Evolutionary conservation across 1,140 invertebrate genomes (phyloP).

Genomic region (Hyphantria cunea): DNA sequence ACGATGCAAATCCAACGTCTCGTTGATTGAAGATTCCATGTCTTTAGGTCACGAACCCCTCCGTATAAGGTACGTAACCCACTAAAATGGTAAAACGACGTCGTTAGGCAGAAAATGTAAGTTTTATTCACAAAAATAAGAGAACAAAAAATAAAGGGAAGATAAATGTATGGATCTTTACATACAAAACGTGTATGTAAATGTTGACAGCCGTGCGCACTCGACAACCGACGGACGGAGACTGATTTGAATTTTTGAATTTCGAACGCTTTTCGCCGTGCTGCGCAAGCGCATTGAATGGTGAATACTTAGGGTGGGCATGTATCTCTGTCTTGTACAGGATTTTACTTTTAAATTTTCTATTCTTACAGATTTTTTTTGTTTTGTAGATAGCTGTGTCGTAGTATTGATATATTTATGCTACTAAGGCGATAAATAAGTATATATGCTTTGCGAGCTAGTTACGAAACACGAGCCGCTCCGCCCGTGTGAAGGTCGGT

Average conservation of each 20-base stretch:
- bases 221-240: constrained; percentile 56
- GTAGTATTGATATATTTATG: too few species aligned
- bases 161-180: constrained; percentile 59
- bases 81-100: constrained; percentile 51
- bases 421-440: too few species aligned
- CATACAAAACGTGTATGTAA: constrained; percentile 71
- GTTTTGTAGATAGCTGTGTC: neutral
- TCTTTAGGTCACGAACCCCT: constrained; percentile 39
- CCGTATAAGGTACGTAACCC: constrained; percentile 26
- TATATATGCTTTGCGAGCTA: too few species aligned
- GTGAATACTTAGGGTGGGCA: constrained; percentile 54
- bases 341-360: neutral
- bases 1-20: constrained; percentile 12
- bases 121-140: constrained; percentile 49
- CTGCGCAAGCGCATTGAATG: constrained; percentile 66
- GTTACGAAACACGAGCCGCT: too few species aligned
- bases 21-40: constrained; percentile 31
- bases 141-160: constrained; percentile 46
- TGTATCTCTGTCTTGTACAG: constrained; percentile 6
- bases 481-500: too few species aligned
- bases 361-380: neutral
- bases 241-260: constrained; percentile 77
- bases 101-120: constrained; percentile 65
- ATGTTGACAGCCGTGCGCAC: constrained; percentile 53
- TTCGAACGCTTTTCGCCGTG: constrained; percentile 39